These are phyloP conservation scores for Corynorhinus townsendii DNA, from an alignment of 2,113 vertebrate genomes.

Conservation along the genomic window DNA sequence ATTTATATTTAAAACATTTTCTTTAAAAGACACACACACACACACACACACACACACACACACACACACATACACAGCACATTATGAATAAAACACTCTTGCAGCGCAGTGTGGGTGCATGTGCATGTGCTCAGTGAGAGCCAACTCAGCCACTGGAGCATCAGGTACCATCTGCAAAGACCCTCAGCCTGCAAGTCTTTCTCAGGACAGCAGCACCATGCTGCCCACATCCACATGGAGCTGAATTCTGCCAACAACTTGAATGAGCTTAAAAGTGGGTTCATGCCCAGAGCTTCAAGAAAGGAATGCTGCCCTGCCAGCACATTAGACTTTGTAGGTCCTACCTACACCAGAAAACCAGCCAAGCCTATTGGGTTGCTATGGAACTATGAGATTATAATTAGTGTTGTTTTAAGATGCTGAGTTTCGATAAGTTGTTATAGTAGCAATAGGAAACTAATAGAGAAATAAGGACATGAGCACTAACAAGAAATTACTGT, in stretches of 20 bases:
- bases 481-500: background rate
- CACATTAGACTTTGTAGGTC: background rate
- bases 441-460: background rate
- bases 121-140: background rate
- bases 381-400: background rate
- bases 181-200: background rate
- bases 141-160: background rate
- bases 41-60: background rate
- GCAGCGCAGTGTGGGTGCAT: rapidly evolving
- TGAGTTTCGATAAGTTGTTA: background rate
- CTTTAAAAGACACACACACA: background rate
- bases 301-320: background rate
- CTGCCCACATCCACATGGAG: background rate
- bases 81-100: background rate
- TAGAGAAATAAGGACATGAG: background rate
- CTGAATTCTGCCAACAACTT: background rate
- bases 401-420: background rate
- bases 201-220: background rate
- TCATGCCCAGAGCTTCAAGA: background rate
- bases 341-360: background rate
- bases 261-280: background rate
- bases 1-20: background rate
- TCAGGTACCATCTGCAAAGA: background rate
- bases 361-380: background rate
- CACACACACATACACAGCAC: background rate